Conservation (phyloP, 2,797 vertebrate species). For the Cygnus olor region DNA sequence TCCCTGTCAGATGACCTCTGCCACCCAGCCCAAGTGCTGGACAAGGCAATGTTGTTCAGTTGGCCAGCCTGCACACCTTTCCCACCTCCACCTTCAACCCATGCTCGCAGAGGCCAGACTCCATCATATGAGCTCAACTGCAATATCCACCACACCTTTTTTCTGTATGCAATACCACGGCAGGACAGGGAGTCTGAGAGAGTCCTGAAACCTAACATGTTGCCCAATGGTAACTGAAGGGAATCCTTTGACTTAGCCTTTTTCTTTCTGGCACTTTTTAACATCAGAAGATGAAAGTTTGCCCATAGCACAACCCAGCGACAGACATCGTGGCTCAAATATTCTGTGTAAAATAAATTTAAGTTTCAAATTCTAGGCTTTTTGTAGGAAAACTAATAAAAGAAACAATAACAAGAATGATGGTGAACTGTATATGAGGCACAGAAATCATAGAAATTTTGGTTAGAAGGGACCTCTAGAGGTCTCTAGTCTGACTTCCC, state of each 20-base stretch:
- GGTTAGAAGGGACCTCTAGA: conserved; percentile 69
- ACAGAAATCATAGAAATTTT: conserved; percentile 38
- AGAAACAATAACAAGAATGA: neutral
- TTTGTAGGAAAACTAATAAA: neutral
- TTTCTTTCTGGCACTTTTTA: neutral
- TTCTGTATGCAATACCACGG: neutral
- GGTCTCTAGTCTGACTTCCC: conserved; percentile 4
- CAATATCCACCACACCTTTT: neutral
- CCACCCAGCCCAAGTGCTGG: neutral
- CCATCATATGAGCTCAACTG: neutral
- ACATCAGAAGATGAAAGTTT: neutral
- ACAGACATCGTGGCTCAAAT: neutral
- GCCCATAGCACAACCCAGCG: neutral
- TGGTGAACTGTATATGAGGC: neutral
- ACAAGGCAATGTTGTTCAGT: neutral
- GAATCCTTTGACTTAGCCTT: neutral
- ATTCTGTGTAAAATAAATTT: neutral
- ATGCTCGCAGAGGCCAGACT: neutral
- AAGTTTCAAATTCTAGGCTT: neutral
- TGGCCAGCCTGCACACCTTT: neutral
- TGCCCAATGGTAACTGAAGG: neutral
- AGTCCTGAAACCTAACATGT: neutral
- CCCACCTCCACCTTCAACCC: neutral
- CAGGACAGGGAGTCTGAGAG: neutral
- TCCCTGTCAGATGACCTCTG: neutral